A percentile compares a stretch with the other conserved stretches of the same genome.
phyloP scores from a whole-genome alignment of 2,113 vertebrate genomes.

The Entomyzon cyanotis region DNA sequence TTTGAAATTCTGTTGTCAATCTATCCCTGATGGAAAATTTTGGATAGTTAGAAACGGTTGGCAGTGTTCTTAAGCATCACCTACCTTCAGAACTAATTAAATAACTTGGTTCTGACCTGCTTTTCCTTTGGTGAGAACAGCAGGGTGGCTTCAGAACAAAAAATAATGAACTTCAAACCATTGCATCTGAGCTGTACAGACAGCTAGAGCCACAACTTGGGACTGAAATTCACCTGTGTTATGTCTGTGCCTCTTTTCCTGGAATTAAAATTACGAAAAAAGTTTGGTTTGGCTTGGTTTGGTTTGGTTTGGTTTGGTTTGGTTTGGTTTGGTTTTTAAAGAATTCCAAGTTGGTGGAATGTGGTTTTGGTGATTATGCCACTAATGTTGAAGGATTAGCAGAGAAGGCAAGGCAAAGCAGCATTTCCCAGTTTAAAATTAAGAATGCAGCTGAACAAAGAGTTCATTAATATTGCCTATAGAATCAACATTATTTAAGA shows the following conservation, averaged over 20 bases:
- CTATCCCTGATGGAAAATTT: neutral
- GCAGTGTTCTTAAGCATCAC: neutral
- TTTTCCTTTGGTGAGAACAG: conserved; percentile 37
- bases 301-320: accelerated
- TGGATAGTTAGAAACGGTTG: conserved; percentile 19
- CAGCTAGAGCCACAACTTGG: neutral
- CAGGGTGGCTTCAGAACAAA: conserved; percentile 43
- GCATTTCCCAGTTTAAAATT: neutral
- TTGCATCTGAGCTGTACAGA: neutral
- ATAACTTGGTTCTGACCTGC: conserved; percentile 35
- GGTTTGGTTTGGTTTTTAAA: neutral
- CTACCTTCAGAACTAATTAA: conserved; percentile 51
- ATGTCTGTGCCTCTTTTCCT: neutral
- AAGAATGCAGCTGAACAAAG: neutral
- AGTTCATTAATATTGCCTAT: neutral
- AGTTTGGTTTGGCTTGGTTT: neutral
- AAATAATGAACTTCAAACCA: conserved; percentile 49
- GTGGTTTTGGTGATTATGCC: neutral
- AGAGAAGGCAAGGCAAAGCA: neutral
- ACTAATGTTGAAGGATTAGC: neutral
- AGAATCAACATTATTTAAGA: neutral
- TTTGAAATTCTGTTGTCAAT: neutral
- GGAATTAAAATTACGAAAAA: neutral
- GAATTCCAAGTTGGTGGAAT: neutral
- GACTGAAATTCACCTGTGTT: neutral